Evolutionary conservation across 2,797 vertebrate species (phyloP), one percentile per base, ranked within the genome.

Genomic region (Euthynnus affinis): DNA sequence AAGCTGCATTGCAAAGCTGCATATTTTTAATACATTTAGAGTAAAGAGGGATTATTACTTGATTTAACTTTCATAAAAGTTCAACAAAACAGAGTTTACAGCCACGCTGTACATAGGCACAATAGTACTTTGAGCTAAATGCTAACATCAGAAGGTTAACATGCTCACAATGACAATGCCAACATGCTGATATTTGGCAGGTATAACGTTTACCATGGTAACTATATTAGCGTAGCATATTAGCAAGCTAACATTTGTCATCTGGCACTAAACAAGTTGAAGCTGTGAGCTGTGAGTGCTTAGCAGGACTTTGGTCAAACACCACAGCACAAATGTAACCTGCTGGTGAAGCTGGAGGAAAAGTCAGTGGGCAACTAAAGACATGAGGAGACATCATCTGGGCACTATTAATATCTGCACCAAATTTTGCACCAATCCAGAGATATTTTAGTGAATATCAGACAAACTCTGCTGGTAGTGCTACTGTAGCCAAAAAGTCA

Each of bases 1-100:
- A 71, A 70, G 68, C 49, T 79, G 53, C 55, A 27, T n/a, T 40
- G 17, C 34, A 37, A 67, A 69, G 32, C 37, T 58, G 29, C 56
- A 49, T 14, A 8, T 62, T 74, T 29, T 22, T 25, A 49, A 42
- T n/a, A 51, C 23, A 13, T 75, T 62, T 48, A 1, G 49, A 67
- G 9, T 46, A 7, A 2, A 56, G 17, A 42, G 3, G 10, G 59
- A 2, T 2, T 51, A n/a, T 53, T 37, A 58, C 15, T 51, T n/a
- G 3, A 59, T 66, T 76, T 34, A 3, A 34, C 0, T 27, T 37
- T 60, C 51, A 40, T 70, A 69, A 64, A 59, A 13, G 5, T 51
- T 60, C 12, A 14, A 44, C 42, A 46, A 46, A 15, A 4, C 15
- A 20, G 46, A 18, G 7, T 49, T 18, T n/a, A n/a, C 17, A 48